Percentiles rank a stretch among this genome's conserved stretches.
Evolutionary conservation across 2,113 vertebrate species (phyloP).

Genomic region (Mesoclemmys tuberculata): DNA sequence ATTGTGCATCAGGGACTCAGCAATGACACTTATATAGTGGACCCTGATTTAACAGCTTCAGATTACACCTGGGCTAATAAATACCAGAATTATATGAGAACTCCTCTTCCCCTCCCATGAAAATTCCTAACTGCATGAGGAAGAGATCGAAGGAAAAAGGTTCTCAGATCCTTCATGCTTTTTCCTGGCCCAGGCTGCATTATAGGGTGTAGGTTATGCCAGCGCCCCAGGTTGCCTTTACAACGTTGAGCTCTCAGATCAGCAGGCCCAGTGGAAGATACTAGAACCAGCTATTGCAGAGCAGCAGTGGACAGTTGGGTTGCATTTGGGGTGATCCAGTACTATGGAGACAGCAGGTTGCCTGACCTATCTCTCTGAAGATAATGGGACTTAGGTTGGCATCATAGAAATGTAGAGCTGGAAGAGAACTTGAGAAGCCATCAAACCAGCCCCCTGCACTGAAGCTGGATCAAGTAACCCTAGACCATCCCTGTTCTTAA

Average conservation of each 20-base stretch:
- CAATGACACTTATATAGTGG: neutral
- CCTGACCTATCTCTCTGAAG: neutral
- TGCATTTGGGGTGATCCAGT: neutral
- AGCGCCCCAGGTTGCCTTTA: neutral
- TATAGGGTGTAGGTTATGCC: neutral
- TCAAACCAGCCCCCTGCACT: neutral
- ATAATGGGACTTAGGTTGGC: neutral
- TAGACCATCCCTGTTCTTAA: neutral
- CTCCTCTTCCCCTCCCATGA: neutral
- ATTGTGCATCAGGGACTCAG: neutral
- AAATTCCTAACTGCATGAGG: neutral
- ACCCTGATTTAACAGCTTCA: neutral
- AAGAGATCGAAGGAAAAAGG: neutral
- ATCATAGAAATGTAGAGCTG: neutral
- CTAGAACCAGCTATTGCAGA: neutral
- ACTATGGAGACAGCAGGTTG: neutral
- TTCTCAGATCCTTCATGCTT: neutral
- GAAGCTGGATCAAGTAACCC: neutral
- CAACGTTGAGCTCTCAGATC: neutral
- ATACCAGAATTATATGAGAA: neutral
- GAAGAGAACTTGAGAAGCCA: neutral
- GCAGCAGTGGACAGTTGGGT: neutral
- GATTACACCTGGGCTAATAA: neutral
- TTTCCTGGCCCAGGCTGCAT: neutral
- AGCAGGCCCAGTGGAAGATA: neutral